phyloP scores from a whole-genome alignment of 2,113 vertebrate genomes.

The Lontra canadensis region DNA sequence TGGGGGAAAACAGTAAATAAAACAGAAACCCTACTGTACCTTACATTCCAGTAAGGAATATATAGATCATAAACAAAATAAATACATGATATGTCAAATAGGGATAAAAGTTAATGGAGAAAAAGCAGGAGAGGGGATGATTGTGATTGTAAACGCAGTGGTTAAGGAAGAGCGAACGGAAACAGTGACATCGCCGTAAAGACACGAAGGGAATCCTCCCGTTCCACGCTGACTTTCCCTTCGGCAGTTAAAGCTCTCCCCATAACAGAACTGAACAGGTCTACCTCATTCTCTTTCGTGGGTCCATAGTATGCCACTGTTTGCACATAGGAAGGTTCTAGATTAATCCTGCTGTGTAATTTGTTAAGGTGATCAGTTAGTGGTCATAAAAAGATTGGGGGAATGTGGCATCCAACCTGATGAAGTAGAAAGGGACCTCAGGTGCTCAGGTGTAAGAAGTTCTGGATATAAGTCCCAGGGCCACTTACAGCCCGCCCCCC shows the following conservation, averaged over 20 bases:
- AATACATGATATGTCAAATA: background rate
- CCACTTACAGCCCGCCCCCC: no score
- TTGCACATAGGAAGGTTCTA: background rate
- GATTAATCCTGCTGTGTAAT: background rate
- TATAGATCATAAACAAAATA: background rate
- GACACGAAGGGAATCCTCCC: background rate
- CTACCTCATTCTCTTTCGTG: background rate
- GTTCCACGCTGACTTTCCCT: background rate
- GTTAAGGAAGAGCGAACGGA: background rate
- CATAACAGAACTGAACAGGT: background rate
- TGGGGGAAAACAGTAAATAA: background rate
- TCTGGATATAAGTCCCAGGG: background rate
- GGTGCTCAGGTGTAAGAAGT: background rate
- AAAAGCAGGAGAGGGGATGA: rapidly evolving
- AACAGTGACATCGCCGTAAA: background rate
- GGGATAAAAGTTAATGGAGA: background rate
- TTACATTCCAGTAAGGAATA: background rate
- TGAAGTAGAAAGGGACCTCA: background rate
- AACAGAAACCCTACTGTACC: background rate
- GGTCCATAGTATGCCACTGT: rapidly evolving
- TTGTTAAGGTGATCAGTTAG: background rate
- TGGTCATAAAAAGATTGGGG: background rate
- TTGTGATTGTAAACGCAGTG: background rate
- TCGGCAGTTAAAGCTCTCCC: background rate
- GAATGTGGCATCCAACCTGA: background rate